Percentiles rank a stretch among this genome's conserved stretches.
Evolutionary conservation across 2,797 vertebrate genomes (phyloP).

Genomic region (Poeciliopsis paucimaculata): DNA sequence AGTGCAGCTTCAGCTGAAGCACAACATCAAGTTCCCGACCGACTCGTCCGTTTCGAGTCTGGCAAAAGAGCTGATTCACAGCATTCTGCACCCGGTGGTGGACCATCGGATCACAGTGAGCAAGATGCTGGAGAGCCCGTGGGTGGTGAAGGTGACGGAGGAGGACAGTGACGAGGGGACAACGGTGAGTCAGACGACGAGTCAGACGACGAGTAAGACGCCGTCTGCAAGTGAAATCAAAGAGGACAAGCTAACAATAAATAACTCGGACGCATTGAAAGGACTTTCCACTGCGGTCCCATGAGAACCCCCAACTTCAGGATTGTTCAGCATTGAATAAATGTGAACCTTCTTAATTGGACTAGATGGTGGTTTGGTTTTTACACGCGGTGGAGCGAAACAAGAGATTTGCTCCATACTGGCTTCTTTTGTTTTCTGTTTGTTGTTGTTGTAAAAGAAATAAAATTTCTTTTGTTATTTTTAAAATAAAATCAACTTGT

Average conservation of each 20-base stretch:
- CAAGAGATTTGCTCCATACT: background rate
- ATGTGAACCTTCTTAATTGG: background rate
- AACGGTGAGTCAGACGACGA: background rate
- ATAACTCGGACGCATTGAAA: conserved; percentile 4
- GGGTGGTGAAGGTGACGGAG: conserved; percentile 7
- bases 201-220: background rate
- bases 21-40: background rate
- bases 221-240: background rate
- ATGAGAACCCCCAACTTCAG: background rate
- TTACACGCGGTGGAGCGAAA: background rate
- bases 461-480: background rate
- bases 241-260: background rate
- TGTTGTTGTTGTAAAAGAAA: no score
- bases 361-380: background rate
- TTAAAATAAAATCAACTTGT: background rate
- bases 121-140: conserved; percentile 13
- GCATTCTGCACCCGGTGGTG: conserved; percentile 29
- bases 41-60: background rate
- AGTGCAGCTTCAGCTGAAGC: conserved; percentile 9
- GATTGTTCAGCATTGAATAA: background rate
- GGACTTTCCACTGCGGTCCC: background rate
- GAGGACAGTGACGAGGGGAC: background rate
- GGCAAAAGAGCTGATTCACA: conserved; percentile 22
- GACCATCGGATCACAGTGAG: conserved; percentile 16
- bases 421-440: background rate